Conservation (phyloP, 2,113 vertebrate genomes). For the Falco punctatus region DNA sequence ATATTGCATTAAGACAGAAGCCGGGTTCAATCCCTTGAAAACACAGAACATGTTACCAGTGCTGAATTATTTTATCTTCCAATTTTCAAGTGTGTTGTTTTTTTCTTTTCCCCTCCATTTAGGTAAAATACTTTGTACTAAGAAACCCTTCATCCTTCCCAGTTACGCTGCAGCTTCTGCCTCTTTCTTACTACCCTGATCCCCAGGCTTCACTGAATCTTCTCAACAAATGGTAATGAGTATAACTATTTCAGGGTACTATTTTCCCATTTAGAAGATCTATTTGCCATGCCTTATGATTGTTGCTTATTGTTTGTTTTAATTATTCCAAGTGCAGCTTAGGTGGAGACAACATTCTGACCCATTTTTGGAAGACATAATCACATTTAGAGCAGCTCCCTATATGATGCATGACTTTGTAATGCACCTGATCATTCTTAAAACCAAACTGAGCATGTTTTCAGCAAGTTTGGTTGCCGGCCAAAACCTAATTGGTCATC, state of each 20-base stretch:
- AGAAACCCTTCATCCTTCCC: slow-evolving; percentile 91
- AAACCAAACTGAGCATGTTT: not conserved
- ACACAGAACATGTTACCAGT: not conserved
- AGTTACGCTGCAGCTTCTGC: slow-evolving; percentile 88
- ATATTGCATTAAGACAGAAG: not conserved
- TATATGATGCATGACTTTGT: not conserved
- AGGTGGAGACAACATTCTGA: not conserved
- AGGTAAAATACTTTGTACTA: slow-evolving; percentile 90
- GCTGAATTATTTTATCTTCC: not conserved
- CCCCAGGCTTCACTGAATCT: slow-evolving; percentile 85
- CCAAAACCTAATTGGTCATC: not conserved
- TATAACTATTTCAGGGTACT: not conserved
- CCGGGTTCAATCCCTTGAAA: slow-evolving; percentile 15
- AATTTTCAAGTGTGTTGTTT: not conserved
- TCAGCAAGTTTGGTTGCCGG: not conserved
- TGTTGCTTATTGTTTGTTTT: not conserved
- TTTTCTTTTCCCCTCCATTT: slow-evolving; percentile 33
- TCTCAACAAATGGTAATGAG: slow-evolving; percentile 89
- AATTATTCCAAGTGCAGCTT: not conserved
- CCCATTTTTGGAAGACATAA: not conserved
- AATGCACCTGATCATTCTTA: not conserved
- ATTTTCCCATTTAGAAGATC: slow-evolving; percentile 5
- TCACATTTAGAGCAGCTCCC: not conserved
- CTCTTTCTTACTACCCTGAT: slow-evolving; percentile 87
- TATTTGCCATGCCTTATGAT: not conserved